These are phyloP conservation scores for Scomberomorus guttatus DNA, from an alignment of 2,797 vertebrate genomes.

Conservation along the genomic window DNA sequence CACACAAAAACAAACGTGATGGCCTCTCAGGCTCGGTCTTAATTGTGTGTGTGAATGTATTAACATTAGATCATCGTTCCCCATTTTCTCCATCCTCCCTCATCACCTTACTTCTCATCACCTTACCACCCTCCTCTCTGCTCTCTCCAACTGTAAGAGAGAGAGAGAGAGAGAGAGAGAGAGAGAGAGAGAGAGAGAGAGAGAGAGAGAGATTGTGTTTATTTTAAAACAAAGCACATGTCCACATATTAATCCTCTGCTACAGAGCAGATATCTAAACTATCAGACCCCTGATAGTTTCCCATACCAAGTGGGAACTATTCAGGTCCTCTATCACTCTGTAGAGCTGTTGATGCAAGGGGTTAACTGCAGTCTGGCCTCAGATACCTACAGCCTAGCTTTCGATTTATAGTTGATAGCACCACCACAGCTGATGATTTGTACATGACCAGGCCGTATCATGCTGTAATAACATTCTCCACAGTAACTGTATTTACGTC, in stretches of 20 bases:
- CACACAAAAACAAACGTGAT: constrained; percentile 20
- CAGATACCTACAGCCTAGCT: too few species aligned
- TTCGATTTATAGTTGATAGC: too few species aligned
- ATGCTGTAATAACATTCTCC: too few species aligned
- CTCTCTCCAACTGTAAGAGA: neutral
- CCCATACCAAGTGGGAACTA: neutral
- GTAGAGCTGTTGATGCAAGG: too few species aligned
- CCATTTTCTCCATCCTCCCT: neutral
- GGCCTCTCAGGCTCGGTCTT: constrained; percentile 54
- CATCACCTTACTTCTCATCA: neutral
- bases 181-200: too few species aligned
- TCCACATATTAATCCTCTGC: neutral
- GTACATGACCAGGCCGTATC: too few species aligned
- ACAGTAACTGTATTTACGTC: too few species aligned
- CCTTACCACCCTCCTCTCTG: neutral
- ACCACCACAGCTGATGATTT: too few species aligned
- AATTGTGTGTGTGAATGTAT: constrained; percentile 60
- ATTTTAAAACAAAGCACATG: neutral
- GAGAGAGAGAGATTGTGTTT: too few species aligned
- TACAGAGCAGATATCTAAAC: neutral
- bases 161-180: neutral
- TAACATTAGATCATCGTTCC: constrained; percentile 34
- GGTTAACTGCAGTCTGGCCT: too few species aligned
- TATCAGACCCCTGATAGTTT: neutral
- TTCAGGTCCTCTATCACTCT: neutral